phyloP scores from a whole-genome alignment of 2,888 invertebrate genomes.

The Selenia dentaria region DNA sequence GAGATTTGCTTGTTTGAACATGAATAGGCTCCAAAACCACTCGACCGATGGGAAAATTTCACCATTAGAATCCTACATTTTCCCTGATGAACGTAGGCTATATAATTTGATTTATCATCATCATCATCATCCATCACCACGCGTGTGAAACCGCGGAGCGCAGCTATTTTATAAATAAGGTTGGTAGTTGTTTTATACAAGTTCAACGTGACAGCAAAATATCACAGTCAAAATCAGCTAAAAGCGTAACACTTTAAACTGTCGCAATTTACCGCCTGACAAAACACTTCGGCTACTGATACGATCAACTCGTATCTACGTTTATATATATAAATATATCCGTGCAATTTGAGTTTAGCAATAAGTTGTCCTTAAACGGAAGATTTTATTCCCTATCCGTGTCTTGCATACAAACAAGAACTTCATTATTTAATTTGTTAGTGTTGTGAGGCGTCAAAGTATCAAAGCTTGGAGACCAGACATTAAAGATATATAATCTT shows the following conservation, averaged over 20 bases:
- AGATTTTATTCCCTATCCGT: conserved; percentile 53
- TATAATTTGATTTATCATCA: too few relatives aligned
- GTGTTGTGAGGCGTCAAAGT: conserved; percentile 71
- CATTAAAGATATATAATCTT: conserved; percentile 31
- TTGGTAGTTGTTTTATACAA: too few relatives aligned
- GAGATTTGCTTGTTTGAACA: too few relatives aligned
- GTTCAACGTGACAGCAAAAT: conserved; percentile 10
- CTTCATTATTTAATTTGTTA: conserved; percentile 75
- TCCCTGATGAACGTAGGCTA: too few relatives aligned
- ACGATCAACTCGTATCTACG: conserved; percentile 35
- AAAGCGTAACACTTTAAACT: neutral
- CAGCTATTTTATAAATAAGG: too few relatives aligned
- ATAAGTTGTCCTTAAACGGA: conserved; percentile 42
- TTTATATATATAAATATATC: too few relatives aligned
- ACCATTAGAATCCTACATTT: too few relatives aligned
- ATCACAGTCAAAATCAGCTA: conserved; percentile 3
- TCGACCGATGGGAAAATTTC: too few relatives aligned
- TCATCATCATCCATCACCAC: too few relatives aligned
- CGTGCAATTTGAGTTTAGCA: conserved; percentile 44
- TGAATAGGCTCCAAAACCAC: too few relatives aligned
- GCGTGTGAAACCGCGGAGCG: too few relatives aligned
- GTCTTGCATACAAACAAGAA: conserved; percentile 65
- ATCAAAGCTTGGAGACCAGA: conserved; percentile 51
- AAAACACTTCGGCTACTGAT: conserved; percentile 28
- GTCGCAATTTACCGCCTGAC: conserved; percentile 14